Conservation (phyloP, 2,797 vertebrate genomes). For the Pseudochirops corinnae region DNA sequence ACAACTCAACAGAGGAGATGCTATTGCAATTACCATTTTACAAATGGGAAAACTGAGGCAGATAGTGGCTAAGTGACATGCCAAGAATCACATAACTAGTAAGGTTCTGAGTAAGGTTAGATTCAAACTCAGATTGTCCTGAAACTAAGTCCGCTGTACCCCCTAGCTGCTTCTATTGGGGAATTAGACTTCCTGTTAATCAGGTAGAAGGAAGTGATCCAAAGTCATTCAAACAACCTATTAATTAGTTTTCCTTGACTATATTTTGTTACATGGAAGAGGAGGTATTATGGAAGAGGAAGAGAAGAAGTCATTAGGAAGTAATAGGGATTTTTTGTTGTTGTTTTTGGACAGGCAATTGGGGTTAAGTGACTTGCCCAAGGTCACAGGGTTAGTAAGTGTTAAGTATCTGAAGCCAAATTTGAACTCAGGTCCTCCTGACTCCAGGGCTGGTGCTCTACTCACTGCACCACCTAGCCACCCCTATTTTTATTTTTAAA, state of each 20-base stretch:
- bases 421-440: too few species aligned
- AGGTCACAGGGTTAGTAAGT: too few species aligned
- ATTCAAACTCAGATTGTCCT: neutral
- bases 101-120: neutral
- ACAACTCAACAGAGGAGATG: neutral
- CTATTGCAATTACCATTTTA: neutral
- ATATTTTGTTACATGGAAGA: neutral
- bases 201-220: neutral
- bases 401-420: too few species aligned
- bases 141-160: neutral
- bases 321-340: neutral
- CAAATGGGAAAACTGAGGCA: neutral
- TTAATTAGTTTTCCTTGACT: neutral
- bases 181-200: neutral
- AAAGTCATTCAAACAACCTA: neutral
- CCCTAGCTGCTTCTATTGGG: neutral
- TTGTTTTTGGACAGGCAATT: too few species aligned
- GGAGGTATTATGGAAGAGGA: neutral
- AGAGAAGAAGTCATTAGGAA: neutral
- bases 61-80: neutral
- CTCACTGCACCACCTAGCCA: too few species aligned
- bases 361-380: too few species aligned
- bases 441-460: too few species aligned
- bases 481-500: too few species aligned
- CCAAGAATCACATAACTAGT: neutral